Evolutionary conservation across 2,888 invertebrate genomes (phyloP).

Genomic region (Tenthredo distinguenda): DNA sequence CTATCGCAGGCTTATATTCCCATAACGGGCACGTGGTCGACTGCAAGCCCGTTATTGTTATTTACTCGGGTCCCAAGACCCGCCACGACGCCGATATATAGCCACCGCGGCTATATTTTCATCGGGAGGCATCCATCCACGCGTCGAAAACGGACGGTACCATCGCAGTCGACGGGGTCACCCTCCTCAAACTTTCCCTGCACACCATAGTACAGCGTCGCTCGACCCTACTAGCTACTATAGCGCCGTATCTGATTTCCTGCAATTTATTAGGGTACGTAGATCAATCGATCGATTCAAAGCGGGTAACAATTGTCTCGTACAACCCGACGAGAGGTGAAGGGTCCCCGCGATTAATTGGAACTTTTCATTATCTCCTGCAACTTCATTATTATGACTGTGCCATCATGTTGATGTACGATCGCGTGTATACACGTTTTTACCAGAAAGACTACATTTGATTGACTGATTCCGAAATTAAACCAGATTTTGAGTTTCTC

Average conservation of each 20-base stretch:
- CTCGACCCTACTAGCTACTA: neutral
- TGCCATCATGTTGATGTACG: neutral
- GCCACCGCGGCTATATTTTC: conserved; percentile 14
- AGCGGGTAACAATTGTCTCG: conserved; percentile 23
- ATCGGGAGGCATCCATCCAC: conserved; percentile 34
- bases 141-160: conserved; percentile 22
- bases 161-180: conserved; percentile 4
- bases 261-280: conserved; percentile 34
- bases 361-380: conserved; percentile 7
- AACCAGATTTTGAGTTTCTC: no score
- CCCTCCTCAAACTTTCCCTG: neutral
- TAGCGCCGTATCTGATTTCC: conserved; percentile 27
- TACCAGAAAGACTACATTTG: no score
- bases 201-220: neutral
- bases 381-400: neutral
- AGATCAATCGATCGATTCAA: conserved; percentile 28
- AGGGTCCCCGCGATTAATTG: conserved; percentile 1
- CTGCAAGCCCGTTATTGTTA: conserved; percentile 43
- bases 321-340: neutral
- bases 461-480: no score
- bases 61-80: conserved; percentile 39
- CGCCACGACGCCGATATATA: conserved; percentile 21
- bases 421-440: neutral
- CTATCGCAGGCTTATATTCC: conserved; percentile 45
- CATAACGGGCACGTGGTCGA: conserved; percentile 46